These are phyloP conservation scores for Cotesia chilonis DNA, from an alignment of 1,140 invertebrate species.

Conservation along the genomic window DNA sequence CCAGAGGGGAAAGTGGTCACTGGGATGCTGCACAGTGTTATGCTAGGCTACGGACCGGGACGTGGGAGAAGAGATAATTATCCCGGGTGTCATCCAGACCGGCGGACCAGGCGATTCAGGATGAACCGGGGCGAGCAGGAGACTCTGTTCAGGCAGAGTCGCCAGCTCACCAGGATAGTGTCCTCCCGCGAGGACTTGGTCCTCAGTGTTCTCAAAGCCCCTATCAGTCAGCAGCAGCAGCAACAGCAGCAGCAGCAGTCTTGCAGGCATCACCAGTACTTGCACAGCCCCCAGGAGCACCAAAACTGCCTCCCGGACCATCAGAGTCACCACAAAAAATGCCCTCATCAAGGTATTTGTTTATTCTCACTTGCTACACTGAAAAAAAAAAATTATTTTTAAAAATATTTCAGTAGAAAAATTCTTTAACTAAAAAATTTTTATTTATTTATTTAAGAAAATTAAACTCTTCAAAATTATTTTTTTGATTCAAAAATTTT, in stretches of 20 bases:
- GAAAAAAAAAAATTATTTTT: neutral
- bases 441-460: too few relatives aligned
- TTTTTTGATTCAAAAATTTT: too few relatives aligned
- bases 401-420: constrained; percentile 4
- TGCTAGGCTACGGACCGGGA: constrained; percentile 53
- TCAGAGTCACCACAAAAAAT: constrained; percentile 41
- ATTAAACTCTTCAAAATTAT: too few relatives aligned
- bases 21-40: constrained; percentile 56
- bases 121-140: constrained; percentile 74
- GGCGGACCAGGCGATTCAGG: constrained; percentile 53
- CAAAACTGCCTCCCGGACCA: constrained; percentile 52
- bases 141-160: constrained; percentile 69
- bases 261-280: constrained; percentile 38
- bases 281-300: constrained; percentile 35
- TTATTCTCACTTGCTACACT: neutral
- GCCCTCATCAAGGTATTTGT: constrained; percentile 50
- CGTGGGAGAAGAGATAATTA: constrained; percentile 54
- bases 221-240: constrained; percentile 61
- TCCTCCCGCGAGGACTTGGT: constrained; percentile 66
- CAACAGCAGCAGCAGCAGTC: constrained; percentile 44
- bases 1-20: constrained; percentile 17
- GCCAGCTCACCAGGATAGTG: constrained; percentile 65
- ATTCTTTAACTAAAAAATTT: too few relatives aligned
- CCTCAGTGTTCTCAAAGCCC: constrained; percentile 70
- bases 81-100: constrained; percentile 47